These are phyloP conservation scores for Synanthedon formicaeformis DNA, from an alignment of 2,888 invertebrate genomes.

Conservation along the genomic window DNA sequence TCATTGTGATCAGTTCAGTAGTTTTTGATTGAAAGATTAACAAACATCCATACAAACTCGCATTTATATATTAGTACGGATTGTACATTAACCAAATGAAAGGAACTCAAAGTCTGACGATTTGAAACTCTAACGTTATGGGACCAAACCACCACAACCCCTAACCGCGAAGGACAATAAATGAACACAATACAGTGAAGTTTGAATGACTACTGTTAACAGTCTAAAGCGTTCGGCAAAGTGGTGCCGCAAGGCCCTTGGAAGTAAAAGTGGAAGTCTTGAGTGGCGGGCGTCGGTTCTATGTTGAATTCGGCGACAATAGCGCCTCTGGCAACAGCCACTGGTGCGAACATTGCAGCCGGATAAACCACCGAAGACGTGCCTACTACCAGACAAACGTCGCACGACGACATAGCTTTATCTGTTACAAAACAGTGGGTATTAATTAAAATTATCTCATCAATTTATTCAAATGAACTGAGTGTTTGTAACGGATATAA, in stretches of 20 bases:
- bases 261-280: conserved; percentile 55
- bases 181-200: too few relatives aligned
- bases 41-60: too few relatives aligned
- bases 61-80: too few relatives aligned
- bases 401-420: conserved; percentile 75
- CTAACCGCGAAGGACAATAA: too few relatives aligned
- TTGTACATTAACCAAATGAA: too few relatives aligned
- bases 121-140: too few relatives aligned
- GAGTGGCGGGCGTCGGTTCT: conserved; percentile 52
- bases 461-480: neutral
- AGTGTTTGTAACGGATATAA: too few relatives aligned
- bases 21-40: too few relatives aligned
- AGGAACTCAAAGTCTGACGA: too few relatives aligned
- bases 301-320: conserved; percentile 50
- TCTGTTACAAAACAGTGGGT: conserved; percentile 41
- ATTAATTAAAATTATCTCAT: neutral
- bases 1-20: too few relatives aligned
- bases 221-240: conserved; percentile 40
- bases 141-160: too few relatives aligned
- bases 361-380: conserved; percentile 91
- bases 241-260: conserved; percentile 58
- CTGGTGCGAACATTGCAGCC: conserved; percentile 88
- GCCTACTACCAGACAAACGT: conserved; percentile 85
- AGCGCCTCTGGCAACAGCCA: conserved; percentile 76
- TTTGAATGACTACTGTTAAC: conserved; percentile 13